A percentile compares a stretch with the other conserved stretches of the same genome.
These are phyloP conservation scores for Gymnoscelis rufifasciata DNA, from an alignment of 2,888 invertebrate genomes.

Conservation along the genomic window DNA sequence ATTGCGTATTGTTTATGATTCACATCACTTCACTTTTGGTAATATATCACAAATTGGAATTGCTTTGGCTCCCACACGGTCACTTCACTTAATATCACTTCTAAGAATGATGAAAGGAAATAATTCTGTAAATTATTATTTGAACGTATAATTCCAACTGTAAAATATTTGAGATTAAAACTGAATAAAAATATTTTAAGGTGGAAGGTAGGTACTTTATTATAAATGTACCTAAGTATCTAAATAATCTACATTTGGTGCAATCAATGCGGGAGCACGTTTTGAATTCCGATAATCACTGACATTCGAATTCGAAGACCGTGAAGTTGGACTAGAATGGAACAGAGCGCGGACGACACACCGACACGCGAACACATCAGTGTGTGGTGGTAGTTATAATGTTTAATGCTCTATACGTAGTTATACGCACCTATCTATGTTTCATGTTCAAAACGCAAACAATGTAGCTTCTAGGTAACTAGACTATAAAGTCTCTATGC, in stretches of 20 bases:
- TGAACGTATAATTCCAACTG: too few species aligned
- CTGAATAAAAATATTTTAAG: not conserved
- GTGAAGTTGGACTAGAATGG: constrained; percentile 39
- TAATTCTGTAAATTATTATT: too few species aligned
- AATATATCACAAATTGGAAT: not conserved
- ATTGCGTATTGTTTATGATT: too few species aligned
- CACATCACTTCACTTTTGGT: not conserved
- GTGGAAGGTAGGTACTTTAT: not conserved
- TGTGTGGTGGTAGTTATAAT: not conserved
- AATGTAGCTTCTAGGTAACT: too few species aligned
- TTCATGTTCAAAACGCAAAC: too few species aligned
- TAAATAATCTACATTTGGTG: constrained; percentile 17
- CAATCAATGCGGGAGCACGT: constrained; percentile 47
- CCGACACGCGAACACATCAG: constrained; percentile 33
- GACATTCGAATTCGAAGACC: constrained; percentile 39
- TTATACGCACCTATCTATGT: too few species aligned
- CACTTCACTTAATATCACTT: constrained; percentile 1
- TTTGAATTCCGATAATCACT: constrained; percentile 42
- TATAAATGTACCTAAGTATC: not conserved
- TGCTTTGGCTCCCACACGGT: not conserved
- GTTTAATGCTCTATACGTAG: too few species aligned
- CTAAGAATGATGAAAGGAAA: not conserved
- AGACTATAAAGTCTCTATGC: too few species aligned
- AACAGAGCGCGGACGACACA: constrained; percentile 20
- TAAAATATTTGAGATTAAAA: too few species aligned